Evolutionary conservation across 2,113 vertebrate species (phyloP), one percentile per base, ranked within the genome.

Genomic region (Hyla sarda): DNA sequence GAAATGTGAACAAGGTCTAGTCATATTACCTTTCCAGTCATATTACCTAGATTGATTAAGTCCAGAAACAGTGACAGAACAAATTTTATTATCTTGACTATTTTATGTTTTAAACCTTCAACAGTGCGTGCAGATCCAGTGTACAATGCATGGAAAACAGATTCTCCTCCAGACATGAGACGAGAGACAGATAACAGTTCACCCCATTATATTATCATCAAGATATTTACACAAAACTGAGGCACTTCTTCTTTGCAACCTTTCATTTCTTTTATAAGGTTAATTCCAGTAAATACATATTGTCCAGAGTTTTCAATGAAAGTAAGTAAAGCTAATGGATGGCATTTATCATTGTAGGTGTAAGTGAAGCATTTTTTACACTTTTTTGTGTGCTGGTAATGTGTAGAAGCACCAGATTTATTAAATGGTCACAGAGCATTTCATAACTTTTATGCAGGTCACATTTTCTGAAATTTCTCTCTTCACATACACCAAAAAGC

Each of bases 241-340:
- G 88, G 87, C 86, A 89, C 89, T 92, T 65, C 87, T 91, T n/a
- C n/a, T n/a, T 89, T 75, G 83, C 17, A 69, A 82, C 52, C 48
- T 71, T 86, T 74, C 82, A 86, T 89, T 87, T n/a, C 34, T 16
- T 17, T 30, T 74, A 48, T 87, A 74, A 25, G 58, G 56, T 1
- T 87, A 81, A 76, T 82, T 89, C 79, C 69, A 85, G 87, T 88
- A 37, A 58, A 0, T 62, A n/a, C n/a, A 80, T 58, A 72, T 6
- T 34, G 32, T 72, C 17, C 32, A 81, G 19, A 81, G 41, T 37
- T 25, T 81, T 34, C 23, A 45, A 50, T 48, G 16, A 37, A 80
- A 80, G 65, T 86, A 86, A 86, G n/a, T n/a, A n/a, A n/a, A n/a
- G n/a, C n/a, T n/a, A n/a, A n/a, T n/a, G n/a, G n/a, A n/a, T n/a